These are phyloP conservation scores for Hylaea fasciaria DNA, from an alignment of 2,888 invertebrate species.

Conservation along the genomic window DNA sequence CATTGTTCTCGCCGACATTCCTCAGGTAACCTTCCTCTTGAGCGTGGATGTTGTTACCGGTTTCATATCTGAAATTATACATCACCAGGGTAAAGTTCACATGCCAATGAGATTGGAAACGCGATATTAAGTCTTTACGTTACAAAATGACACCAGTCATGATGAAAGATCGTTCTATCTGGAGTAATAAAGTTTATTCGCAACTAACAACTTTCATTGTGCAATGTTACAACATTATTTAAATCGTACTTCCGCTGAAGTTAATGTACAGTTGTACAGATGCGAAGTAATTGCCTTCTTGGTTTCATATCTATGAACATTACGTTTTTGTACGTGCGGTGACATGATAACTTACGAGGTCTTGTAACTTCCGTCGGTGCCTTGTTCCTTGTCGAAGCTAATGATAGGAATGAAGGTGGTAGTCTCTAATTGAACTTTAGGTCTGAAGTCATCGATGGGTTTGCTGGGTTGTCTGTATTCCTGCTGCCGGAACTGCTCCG, in stretches of 20 bases:
- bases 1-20: slow-evolving; percentile 86
- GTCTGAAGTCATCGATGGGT: slow-evolving; percentile 75
- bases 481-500: slow-evolving; percentile 52
- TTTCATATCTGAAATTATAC: slow-evolving; percentile 87
- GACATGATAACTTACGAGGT: slow-evolving; percentile 84
- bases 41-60: slow-evolving; percentile 92
- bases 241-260: slow-evolving; percentile 18
- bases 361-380: slow-evolving; percentile 93
- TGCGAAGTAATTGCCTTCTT: slow-evolving; percentile 1
- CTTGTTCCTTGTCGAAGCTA: slow-evolving; percentile 92
- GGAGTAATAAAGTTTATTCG: slow-evolving; percentile 14
- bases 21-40: slow-evolving; percentile 92
- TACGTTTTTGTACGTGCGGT: slow-evolving; percentile 10
- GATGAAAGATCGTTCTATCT: slow-evolving; percentile 12
- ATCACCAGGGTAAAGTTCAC: neutral
- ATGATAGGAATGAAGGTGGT: slow-evolving; percentile 93
- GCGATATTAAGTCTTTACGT: neutral
- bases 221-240: slow-evolving; percentile 29
- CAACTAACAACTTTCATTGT: slow-evolving; percentile 17
- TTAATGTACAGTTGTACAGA: slow-evolving; percentile 13
- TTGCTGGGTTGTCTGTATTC: slow-evolving; percentile 69
- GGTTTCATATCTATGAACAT: neutral
- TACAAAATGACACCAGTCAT: slow-evolving; percentile 11
- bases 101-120: neutral
- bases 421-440: slow-evolving; percentile 79